A percentile compares a stretch with the other conserved stretches of the same genome.
phyloP scores from a whole-genome alignment of 2,888 invertebrate species.

The Pimpla rufipes region DNA sequence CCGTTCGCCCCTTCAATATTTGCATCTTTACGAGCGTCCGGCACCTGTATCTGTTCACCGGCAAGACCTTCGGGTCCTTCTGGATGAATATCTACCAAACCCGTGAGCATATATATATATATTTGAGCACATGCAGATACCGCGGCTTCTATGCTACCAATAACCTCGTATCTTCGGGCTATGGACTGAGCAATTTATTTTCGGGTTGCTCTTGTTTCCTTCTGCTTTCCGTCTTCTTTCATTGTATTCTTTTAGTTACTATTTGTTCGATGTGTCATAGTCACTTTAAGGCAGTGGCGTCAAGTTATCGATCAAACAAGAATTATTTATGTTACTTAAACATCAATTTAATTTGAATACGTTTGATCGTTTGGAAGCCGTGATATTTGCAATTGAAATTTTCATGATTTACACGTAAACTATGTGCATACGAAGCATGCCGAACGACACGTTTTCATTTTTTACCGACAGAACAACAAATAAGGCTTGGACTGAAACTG shows the following conservation, averaged over 20 bases:
- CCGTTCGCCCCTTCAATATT: conserved; percentile 74
- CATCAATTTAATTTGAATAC: too few relatives aligned
- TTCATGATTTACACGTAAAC: too few relatives aligned
- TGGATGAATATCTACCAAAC: conserved; percentile 48
- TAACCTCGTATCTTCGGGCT: conserved; percentile 51
- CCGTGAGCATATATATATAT: conserved; percentile 23
- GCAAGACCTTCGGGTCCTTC: conserved; percentile 35
- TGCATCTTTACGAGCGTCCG: conserved; percentile 82
- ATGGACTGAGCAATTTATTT: conserved; percentile 42
- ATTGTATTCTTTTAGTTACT: not conserved
- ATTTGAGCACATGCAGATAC: conserved; percentile 9
- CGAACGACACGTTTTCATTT: too few relatives aligned
- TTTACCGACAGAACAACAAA: too few relatives aligned
- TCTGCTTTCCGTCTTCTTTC: not conserved
- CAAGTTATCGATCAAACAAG: too few relatives aligned
- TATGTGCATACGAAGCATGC: too few relatives aligned
- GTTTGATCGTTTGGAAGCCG: too few relatives aligned
- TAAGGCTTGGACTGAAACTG: too few relatives aligned
- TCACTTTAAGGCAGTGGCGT: too few relatives aligned
- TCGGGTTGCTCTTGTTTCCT: not conserved
- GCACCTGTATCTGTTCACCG: conserved; percentile 66
- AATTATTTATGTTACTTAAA: too few relatives aligned
- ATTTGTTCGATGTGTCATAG: not conserved
- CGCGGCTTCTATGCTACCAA: conserved; percentile 19
- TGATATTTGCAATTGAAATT: too few relatives aligned